These are phyloP conservation scores for Ochotona princeps DNA, from an alignment of 2,113 vertebrate genomes.

Conservation along the genomic window DNA sequence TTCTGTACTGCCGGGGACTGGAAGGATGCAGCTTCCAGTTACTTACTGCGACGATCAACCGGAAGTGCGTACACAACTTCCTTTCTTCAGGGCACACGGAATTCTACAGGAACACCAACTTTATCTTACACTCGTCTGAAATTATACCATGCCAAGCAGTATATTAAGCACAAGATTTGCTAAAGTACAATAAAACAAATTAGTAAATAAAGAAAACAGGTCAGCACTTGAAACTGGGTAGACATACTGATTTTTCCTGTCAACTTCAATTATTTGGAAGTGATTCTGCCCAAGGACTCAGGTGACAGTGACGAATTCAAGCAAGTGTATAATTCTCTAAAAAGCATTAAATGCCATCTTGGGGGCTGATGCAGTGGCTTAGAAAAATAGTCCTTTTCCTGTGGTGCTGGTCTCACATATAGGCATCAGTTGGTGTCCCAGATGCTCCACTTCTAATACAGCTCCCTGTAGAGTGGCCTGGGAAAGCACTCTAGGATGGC, in stretches of 20 bases:
- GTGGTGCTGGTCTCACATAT: too few relatives aligned
- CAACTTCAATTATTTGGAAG: conserved; percentile 18
- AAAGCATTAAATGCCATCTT: neutral
- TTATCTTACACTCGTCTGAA: conserved; percentile 31
- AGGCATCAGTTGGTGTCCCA: too few relatives aligned
- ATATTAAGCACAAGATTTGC: neutral
- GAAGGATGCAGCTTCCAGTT: neutral
- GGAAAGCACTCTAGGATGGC: too few relatives aligned
- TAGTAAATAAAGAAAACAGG: neutral
- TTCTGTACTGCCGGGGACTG: neutral
- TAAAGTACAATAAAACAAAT: neutral
- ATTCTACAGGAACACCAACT: neutral
- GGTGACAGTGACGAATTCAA: neutral
- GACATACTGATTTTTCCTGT: neutral
- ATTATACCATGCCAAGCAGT: neutral
- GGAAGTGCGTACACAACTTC: neutral
- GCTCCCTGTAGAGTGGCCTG: too few relatives aligned
- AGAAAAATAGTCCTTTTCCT: too few relatives aligned
- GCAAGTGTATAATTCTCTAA: neutral
- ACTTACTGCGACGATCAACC: conserved; percentile 8
- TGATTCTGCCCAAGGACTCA: neutral
- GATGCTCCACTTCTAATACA: too few relatives aligned
- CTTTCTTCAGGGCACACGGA: neutral
- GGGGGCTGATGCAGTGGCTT: neutral
- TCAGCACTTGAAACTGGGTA: neutral